Evolutionary conservation across 1,140 invertebrate species (phyloP).

Genomic region (Batillaria attramentaria): DNA sequence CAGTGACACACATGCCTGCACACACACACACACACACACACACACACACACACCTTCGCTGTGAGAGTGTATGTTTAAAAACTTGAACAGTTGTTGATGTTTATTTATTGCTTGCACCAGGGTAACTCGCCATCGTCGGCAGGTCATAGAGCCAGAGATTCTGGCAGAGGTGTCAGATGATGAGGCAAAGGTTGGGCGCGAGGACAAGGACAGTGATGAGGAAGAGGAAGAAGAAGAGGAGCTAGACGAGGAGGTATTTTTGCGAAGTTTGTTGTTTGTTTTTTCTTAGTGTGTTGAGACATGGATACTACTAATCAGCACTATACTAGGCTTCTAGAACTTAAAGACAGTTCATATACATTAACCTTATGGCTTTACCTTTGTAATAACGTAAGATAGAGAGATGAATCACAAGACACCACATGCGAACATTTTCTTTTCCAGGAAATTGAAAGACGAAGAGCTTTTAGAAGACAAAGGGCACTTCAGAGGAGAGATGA

Average conservation of each 20-base stretch:
- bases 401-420: too few relatives aligned
- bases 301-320: too few relatives aligned
- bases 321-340: too few relatives aligned
- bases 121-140: conserved; percentile 64
- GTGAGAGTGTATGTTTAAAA: too few relatives aligned
- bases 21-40: too few relatives aligned
- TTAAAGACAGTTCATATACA: too few relatives aligned
- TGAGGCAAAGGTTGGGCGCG: conserved; percentile 76
- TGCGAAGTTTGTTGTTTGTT: background rate
- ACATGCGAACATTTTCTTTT: too few relatives aligned
- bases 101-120: conserved; percentile 43
- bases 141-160: conserved; percentile 68
- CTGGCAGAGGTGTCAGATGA: conserved; percentile 73
- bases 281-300: background rate
- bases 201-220: conserved; percentile 78
- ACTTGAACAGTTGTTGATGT: too few relatives aligned
- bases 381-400: too few relatives aligned
- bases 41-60: too few relatives aligned
- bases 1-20: too few relatives aligned
- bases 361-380: too few relatives aligned
- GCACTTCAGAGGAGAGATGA: conserved; percentile 80
- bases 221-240: conserved; percentile 67
- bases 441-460: conserved; percentile 84
- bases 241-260: conserved; percentile 65
- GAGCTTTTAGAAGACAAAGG: conserved; percentile 80